A percentile compares a stretch with the other conserved stretches of the same genome.
These are phyloP conservation scores for Brachionus plicatilis DNA, from an alignment of 1,140 invertebrate species.

Conservation along the genomic window DNA sequence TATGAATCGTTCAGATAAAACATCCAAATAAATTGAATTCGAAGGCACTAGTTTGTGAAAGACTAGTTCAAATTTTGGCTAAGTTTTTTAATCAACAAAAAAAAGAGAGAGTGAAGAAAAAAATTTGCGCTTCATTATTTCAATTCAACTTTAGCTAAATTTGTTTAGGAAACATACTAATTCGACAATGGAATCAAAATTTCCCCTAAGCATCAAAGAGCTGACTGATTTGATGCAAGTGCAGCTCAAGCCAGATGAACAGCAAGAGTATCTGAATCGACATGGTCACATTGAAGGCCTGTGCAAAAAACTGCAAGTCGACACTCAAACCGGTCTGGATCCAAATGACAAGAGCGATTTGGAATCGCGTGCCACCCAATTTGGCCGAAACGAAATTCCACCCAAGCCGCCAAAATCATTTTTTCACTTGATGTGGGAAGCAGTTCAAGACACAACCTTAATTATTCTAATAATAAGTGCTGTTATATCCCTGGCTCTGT, in stretches of 20 bases:
- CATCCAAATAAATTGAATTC: background rate
- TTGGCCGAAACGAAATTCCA: conserved; percentile 95
- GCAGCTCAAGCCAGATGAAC: background rate
- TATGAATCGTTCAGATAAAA: background rate
- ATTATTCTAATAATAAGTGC: conserved; percentile 68
- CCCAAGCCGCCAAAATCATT: conserved; percentile 98
- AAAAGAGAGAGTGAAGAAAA: background rate
- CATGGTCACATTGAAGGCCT: conserved; percentile 15
- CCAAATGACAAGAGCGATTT: conserved; percentile 80
- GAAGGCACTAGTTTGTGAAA: background rate
- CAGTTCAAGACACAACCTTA: conserved; percentile 94
- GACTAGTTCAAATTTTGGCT: background rate
- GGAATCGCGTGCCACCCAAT: conserved; percentile 82
- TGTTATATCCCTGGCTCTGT: conserved; percentile 54
- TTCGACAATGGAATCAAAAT: conserved; percentile 5
- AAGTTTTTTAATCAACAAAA: background rate
- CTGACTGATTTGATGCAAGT: conserved; percentile 31
- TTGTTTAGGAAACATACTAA: background rate
- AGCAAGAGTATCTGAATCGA: background rate
- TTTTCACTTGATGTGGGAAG: conserved; percentile 95
- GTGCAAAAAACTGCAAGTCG: background rate
- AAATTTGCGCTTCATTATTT: background rate
- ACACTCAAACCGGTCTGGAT: conserved; percentile 62
- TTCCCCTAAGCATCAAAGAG: conserved; percentile 9
- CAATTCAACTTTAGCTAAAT: background rate